phyloP scores from a whole-genome alignment of 2,797 vertebrate genomes.

The Chrosomus eos region DNA sequence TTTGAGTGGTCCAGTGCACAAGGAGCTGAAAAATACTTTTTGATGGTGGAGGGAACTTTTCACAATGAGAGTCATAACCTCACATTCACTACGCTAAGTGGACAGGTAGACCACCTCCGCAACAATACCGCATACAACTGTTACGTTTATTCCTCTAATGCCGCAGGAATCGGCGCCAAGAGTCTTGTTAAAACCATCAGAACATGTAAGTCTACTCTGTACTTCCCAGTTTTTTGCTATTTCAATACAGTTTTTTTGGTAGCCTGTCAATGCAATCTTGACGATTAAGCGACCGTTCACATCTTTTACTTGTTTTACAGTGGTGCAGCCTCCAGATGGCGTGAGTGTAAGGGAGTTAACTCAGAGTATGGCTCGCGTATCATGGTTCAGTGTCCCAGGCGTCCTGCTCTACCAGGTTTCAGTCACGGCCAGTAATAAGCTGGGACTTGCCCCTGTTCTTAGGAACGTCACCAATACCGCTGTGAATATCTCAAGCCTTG shows the following conservation, averaged over 20 bases:
- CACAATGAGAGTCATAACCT: slow-evolving; percentile 44
- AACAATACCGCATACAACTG: slow-evolving; percentile 73
- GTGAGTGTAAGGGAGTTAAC: slow-evolving; percentile 60
- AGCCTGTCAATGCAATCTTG: not conserved
- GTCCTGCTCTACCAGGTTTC: slow-evolving; percentile 78
- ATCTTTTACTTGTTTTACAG: slow-evolving; percentile 65
- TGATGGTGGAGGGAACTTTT: slow-evolving; percentile 64
- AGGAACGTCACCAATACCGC: slow-evolving; percentile 55
- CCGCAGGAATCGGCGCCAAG: slow-evolving; percentile 69
- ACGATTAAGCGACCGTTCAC: not conserved
- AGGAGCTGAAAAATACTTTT: slow-evolving; percentile 71
- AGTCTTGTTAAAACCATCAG: slow-evolving; percentile 69
- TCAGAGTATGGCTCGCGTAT: slow-evolving; percentile 63
- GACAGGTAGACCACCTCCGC: slow-evolving; percentile 65
- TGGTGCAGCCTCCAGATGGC: slow-evolving; percentile 75
- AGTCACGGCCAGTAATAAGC: slow-evolving; percentile 59
- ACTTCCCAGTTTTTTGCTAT: not conserved
- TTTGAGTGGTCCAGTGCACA: slow-evolving; percentile 73
- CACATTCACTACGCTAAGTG: slow-evolving; percentile 62
- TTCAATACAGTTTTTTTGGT: not conserved
- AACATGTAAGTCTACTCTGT: slow-evolving; percentile 74
- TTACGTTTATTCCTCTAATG: slow-evolving; percentile 73
- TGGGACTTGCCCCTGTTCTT: slow-evolving; percentile 36
- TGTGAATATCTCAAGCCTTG: slow-evolving; percentile 69
- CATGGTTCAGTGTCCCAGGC: slow-evolving; percentile 68